These are phyloP conservation scores for Pocillopora grandis DNA, from an alignment of 92 coral and sea anemone genomes.

Conservation along the genomic window DNA sequence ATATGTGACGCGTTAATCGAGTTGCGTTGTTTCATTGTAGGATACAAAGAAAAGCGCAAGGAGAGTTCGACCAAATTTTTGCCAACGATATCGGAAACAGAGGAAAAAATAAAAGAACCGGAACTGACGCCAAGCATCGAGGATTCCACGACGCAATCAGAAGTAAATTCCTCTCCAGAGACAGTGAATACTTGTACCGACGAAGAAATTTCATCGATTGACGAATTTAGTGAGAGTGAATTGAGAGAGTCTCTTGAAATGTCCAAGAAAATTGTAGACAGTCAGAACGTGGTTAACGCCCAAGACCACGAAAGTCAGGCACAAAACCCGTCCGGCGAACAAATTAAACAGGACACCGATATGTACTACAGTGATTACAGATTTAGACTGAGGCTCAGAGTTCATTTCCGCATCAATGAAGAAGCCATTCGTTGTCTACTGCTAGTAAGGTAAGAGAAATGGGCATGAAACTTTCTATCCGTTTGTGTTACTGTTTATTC, in stretches of 20 bases:
- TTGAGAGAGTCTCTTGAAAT: constrained; percentile 5
- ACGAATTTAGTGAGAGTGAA: neutral
- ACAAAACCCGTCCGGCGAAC: constrained; percentile 7
- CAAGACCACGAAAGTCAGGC: neutral
- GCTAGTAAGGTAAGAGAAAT: constrained; percentile 60
- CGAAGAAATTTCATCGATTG: neutral
- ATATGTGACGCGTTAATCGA: no score
- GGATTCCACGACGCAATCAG: neutral
- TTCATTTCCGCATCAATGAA: constrained; percentile 80
- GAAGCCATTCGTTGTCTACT: constrained; percentile 79
- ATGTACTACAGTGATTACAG: constrained; percentile 48
- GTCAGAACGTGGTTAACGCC: neutral
- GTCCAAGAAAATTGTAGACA: neutral
- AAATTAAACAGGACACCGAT: constrained; percentile 3
- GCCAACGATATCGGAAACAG: neutral
- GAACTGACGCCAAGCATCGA: neutral
- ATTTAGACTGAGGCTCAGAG: constrained; percentile 60
- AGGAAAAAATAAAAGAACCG: neutral
- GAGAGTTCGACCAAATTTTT: neutral
- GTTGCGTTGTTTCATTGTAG: neutral
- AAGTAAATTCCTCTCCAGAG: neutral
- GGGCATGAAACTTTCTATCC: neutral
- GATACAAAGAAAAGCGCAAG: neutral
- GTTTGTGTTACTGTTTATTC: no score
- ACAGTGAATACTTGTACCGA: neutral